These are phyloP conservation scores for Temnothorax rugatulus DNA, from an alignment of 2,888 invertebrate genomes.

Conservation along the genomic window DNA sequence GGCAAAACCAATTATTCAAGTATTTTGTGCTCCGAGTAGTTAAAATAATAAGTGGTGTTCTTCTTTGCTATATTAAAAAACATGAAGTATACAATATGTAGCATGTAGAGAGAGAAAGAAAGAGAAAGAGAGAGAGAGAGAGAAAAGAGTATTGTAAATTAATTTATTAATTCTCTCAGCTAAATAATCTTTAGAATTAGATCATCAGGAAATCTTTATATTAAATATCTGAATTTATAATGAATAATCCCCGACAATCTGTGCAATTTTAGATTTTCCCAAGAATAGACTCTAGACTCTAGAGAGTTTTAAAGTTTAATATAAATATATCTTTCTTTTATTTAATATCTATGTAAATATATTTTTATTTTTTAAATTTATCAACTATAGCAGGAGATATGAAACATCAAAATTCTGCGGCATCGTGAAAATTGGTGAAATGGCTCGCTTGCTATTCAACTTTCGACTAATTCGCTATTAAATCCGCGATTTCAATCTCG, in stretches of 20 bases:
- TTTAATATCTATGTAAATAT: neutral
- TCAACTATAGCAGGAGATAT: neutral
- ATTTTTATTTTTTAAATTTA: neutral
- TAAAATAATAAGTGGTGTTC: neutral
- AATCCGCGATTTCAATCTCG: constrained; percentile 38
- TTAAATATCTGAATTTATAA: neutral
- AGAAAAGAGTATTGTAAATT: neutral
- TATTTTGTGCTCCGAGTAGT: neutral
- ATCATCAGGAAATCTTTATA: neutral
- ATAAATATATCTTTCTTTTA: neutral
- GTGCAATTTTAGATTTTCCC: neutral
- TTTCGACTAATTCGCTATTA: constrained; percentile 21
- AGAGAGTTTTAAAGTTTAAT: neutral
- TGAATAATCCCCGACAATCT: neutral
- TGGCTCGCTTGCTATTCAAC: neutral
- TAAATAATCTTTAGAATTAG: neutral
- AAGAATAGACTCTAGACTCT: neutral
- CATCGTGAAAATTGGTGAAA: neutral
- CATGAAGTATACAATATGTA: neutral
- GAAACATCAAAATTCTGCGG: neutral
- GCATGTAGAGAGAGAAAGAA: neutral
- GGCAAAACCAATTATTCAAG: neutral
- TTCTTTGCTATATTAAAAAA: neutral
- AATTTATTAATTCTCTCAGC: neutral
- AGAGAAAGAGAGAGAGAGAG: neutral